Evolutionary conservation across 2,888 invertebrate species (phyloP), one percentile per base, ranked within the genome.

Genomic region (Troides helena): DNA sequence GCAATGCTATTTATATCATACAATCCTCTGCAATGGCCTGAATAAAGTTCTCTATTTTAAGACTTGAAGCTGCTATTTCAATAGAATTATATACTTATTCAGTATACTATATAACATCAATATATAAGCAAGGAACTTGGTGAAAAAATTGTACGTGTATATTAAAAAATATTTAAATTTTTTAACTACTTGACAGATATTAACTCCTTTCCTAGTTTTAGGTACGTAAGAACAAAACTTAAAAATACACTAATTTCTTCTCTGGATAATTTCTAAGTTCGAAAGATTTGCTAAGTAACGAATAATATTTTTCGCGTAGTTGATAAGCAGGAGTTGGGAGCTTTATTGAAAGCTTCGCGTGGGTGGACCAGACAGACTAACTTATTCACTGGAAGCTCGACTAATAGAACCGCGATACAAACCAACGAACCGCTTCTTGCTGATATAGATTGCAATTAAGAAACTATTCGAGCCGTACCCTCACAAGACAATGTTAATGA

Each of bases 1-100:
- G 85, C 83, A 78, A 79, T 82, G 86, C 87, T 89, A 90, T 90
- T 89, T 87, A 87, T 89, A 90, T 80, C 85, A 79, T 74, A 76
- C 78, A 80, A 77, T 82, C 82, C 84, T 83, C 83, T 86, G 87
- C 85, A 86, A 84, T 84, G 81, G 80, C 79, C 79, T 73, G 78
- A 77, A 80, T 78, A 77, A 72, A 76, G 73, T 74, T 72, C 74
- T 74, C 76, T 71, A 71, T 75, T 77, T 71, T 74, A 76, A 82
- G 75, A 78, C 77, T 71, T 62, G 21, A 58, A 62, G 17, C 58
- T 62, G 50, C 23, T 21, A 65, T 56, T 57, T 39, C 46, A 65
- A 66, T 67, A 69, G 57, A 64, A 62, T 53, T 53, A n/a, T 18
- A 53, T n/a, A n/a, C 18, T 53, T 53, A 53, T 53, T 18, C 53